Evolutionary conservation across 2,888 invertebrate species (phyloP), one percentile per base, ranked within the genome.

Genomic region (Cremastobaeus sp.): DNA sequence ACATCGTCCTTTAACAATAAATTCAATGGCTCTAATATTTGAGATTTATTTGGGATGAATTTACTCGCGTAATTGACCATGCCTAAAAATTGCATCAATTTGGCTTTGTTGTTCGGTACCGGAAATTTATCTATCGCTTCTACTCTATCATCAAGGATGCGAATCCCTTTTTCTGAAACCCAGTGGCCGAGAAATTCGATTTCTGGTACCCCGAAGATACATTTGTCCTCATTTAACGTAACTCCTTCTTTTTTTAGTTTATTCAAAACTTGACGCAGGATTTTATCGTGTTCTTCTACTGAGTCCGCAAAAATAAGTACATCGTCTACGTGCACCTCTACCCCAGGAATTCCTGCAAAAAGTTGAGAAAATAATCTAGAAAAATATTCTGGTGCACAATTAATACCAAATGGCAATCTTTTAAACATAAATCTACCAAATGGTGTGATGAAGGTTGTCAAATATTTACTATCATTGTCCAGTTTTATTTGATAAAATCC

Each of bases 171-270:
- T 5, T 65, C 68, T 5, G 78, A 78, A 14, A 84, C 66, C 3
- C 65, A 52, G 57, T 82, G 76, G 3, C 83, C 84, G 30, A 84
- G 28, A 57, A 81, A 80, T n/a, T 74, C 73, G 3, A 84, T 34
- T 54, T 74, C 34, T 8, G 35, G 39, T 1, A 74, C 65, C 0
- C 72, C 74, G 47, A 84, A 81, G 6, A 62, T 17, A 71, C 83
- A 84, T 72, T 86, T 84, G 1, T 76, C 45, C 54, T 70, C 47
- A 55, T 83, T 82, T 3, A 82, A 14, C 0, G 79, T 81, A 17
- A 81, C 60, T 1, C 81, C 79, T 12, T 69, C 68, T 54, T 77
- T 37, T 17, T 69, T 18, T 18, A 81, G 11, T 52, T 65, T n/a
- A n/a, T n/a, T n/a, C n/a, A n/a, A n/a, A n/a, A n/a, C n/a, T n/a